Evolutionary conservation across 2,888 invertebrate genomes (phyloP).

Genomic region (Eupeodes luniger): DNA sequence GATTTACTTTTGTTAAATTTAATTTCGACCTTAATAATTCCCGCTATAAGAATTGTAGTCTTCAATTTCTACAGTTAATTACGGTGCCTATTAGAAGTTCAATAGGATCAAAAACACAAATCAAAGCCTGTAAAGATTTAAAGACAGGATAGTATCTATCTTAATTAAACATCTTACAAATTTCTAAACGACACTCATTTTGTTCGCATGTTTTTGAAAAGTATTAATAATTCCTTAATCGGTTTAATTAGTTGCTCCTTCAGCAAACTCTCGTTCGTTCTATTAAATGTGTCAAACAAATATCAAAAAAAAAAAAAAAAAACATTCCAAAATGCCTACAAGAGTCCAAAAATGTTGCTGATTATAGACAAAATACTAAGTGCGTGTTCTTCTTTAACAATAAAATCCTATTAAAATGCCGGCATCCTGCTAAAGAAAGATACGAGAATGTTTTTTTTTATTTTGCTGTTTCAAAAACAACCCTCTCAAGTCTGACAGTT

Average conservation of each 20-base stretch:
- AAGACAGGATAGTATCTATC: no score
- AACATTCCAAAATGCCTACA: background rate
- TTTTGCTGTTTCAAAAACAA: background rate
- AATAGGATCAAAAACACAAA: no score
- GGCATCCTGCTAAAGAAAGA: background rate
- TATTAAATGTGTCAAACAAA: slow-evolving; percentile 9
- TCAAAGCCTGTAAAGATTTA: no score
- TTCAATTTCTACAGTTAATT: no score
- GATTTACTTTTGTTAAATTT: no score
- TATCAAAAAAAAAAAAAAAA: background rate
- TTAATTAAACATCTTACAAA: background rate
- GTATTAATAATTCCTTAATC: background rate
- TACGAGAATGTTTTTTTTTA: background rate
- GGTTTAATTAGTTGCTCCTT: background rate
- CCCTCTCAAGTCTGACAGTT: background rate
- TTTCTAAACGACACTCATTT: background rate
- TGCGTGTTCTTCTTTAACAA: background rate
- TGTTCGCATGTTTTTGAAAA: background rate
- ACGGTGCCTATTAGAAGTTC: no score
- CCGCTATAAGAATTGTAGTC: no score
- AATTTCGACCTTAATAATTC: no score
- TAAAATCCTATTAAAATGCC: slow-evolving; percentile 13
- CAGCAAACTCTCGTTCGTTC: background rate
- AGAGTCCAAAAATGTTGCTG: slow-evolving; percentile 8
- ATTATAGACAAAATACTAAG: background rate